phyloP scores from a whole-genome alignment of 2,797 vertebrate genomes.

The Coccyzus lansbergi region DNA sequence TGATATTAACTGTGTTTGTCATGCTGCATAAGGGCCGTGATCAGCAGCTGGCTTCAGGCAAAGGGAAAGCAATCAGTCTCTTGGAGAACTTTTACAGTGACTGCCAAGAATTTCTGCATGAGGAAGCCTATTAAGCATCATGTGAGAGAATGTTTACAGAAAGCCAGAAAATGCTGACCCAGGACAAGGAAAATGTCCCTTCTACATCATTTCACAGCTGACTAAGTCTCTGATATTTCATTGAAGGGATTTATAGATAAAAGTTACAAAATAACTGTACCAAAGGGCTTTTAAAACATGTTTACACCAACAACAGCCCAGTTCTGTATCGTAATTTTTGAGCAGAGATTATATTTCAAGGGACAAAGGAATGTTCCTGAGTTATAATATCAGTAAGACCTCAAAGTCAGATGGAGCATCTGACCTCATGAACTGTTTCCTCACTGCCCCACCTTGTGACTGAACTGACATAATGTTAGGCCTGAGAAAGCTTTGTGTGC shows the following conservation, averaged over 20 bases:
- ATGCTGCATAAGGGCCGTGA: slow-evolving; percentile 35
- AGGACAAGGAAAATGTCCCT: slow-evolving; percentile 62
- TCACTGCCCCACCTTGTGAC: background rate
- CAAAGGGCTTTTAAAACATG: background rate
- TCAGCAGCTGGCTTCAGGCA: slow-evolving; percentile 61
- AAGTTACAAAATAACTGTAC: slow-evolving; percentile 51
- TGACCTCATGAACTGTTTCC: background rate
- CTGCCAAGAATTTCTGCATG: slow-evolving; percentile 77
- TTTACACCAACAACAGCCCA: background rate
- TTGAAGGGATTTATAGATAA: slow-evolving; percentile 65
- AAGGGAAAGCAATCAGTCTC: slow-evolving; percentile 72
- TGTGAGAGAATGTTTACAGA: slow-evolving; percentile 72
- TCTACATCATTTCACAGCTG: slow-evolving; percentile 57
- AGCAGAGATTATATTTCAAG: background rate
- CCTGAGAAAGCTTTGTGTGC: background rate
- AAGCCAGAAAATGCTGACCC: slow-evolving; percentile 75
- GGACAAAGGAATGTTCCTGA: background rate
- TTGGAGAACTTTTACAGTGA: slow-evolving; percentile 62
- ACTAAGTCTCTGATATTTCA: slow-evolving; percentile 71
- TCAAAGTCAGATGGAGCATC: background rate
- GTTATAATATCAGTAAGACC: background rate
- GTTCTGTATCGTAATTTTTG: background rate
- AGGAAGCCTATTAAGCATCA: slow-evolving; percentile 75
- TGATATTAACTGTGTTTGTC: slow-evolving; percentile 65
- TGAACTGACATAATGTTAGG: background rate